Evolutionary conservation across 1,140 invertebrate genomes (phyloP), one percentile per base, ranked within the genome.

Genomic region (Globodera rostochiensis): DNA sequence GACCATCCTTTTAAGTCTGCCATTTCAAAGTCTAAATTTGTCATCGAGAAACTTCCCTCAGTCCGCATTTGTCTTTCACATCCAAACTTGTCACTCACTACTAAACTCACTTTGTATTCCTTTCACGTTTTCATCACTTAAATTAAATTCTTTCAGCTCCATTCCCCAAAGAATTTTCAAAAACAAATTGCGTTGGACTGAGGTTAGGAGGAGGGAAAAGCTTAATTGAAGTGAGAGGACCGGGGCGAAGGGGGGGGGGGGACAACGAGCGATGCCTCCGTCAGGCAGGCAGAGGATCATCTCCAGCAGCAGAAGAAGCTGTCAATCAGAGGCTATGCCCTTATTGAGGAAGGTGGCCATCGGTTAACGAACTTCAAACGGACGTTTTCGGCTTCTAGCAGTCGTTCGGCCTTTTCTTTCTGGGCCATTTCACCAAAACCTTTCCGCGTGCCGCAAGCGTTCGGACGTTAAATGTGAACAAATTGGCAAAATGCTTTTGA

Each of bases 111-210:
- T 15, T 71, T 8, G 6, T n/a, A 4, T 71, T 71, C 21, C 25
- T 71, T 36, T 71, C n/a, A 4, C 69, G 69, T 7, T 36, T 71
- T 45, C 69, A 71, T 36, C 57, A 60, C 25, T 71, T 47, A 71
- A 71, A 71, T 71, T 71, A 71, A 71, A 71, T 71, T 71, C 69
- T 60, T 60, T 60, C 11, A 6, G 57, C 6, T 60, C 69, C 25
- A 71, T 71, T 71, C n/a, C 69, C 9, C 69, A n/a, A 71, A 71
- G 69, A 71, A n/a, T 71, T 71, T 36, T n/a, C n/a, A 60, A 60
- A 60, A 60, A 60, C 57, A 60, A 60, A 60, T 60, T 60, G 57
- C 49, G 49, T 50, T 9, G n/a, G 49, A 50, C 49, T 50, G 49
- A 60, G 13, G 15, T 11, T 13, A 60, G 57, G 57, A 6, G 57